A percentile compares a stretch with the other conserved stretches of the same genome.
Evolutionary conservation across 2,888 invertebrate species (phyloP).

Genomic region (Epistrophe grossulariae): DNA sequence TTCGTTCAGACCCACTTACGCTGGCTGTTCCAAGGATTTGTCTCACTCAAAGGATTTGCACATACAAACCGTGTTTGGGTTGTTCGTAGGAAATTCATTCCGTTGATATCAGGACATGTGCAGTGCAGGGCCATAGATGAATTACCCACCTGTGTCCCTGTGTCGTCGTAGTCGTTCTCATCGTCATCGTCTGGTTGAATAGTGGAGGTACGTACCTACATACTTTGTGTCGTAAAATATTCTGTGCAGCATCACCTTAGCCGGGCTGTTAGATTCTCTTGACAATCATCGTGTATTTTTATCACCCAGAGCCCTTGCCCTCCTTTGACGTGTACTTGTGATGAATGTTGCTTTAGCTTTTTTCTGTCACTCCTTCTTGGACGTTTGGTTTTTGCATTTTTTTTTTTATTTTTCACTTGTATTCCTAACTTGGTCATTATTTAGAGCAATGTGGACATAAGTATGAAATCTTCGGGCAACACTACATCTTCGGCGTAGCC

Average conservation of each 20-base stretch:
- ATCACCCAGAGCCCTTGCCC: conserved; percentile 62
- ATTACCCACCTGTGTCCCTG: conserved; percentile 70
- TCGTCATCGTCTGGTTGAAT: conserved; percentile 23
- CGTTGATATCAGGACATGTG: conserved; percentile 72
- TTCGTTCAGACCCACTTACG: conserved; percentile 51
- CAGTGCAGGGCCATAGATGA: conserved; percentile 62
- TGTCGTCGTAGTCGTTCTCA: conserved; percentile 51
- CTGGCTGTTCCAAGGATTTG: conserved; percentile 67
- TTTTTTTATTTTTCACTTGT: conserved; percentile 4
- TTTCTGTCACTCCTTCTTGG: conserved; percentile 36
- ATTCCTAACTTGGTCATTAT: conserved; percentile 34
- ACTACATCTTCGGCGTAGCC: conserved; percentile 35
- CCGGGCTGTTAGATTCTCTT: conserved; percentile 54
- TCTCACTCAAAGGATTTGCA: conserved; percentile 70
- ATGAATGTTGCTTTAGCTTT: conserved; percentile 61
- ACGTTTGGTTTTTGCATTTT: conserved; percentile 6
- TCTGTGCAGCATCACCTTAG: conserved; percentile 55
- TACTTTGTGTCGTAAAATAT: conserved; percentile 43
- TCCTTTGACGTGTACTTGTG: conserved; percentile 58
- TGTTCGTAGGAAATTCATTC: conserved; percentile 56
- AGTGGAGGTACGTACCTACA: neutral
- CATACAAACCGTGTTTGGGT: conserved; percentile 54
- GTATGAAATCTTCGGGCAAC: conserved; percentile 52
- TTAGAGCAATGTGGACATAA: conserved; percentile 60
- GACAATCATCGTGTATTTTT: conserved; percentile 59